These are phyloP conservation scores for Dryobates pubescens DNA, from an alignment of 2,797 vertebrate genomes.

Conservation along the genomic window DNA sequence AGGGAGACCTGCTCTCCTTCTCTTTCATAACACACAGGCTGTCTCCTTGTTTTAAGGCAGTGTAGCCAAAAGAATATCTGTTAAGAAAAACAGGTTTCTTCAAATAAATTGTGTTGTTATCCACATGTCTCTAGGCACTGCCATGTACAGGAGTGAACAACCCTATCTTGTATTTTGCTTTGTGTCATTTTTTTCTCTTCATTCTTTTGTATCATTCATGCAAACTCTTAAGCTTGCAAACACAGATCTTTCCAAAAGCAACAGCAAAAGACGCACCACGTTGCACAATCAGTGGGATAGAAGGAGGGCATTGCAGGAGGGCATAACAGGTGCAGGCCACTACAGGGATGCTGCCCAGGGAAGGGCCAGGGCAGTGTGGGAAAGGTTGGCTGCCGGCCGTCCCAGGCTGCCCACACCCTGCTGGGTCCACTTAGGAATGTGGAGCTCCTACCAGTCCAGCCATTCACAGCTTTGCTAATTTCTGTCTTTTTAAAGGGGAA, in stretches of 20 bases:
- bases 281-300: fast-evolving
- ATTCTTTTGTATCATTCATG: not conserved
- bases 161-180: not conserved
- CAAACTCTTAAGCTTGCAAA: not conserved
- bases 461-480: not conserved
- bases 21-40: not conserved
- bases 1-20: not conserved
- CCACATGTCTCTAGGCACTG: not conserved
- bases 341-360: not conserved
- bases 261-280: fast-evolving
- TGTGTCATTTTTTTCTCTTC: not conserved
- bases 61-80: not conserved
- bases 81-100: not conserved
- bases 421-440: not conserved
- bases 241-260: not conserved
- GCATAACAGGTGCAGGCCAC: fast-evolving
- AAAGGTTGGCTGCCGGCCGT: not conserved
- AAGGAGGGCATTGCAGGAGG: not conserved
- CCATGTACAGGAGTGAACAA: not conserved
- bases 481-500: not conserved
- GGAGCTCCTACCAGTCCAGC: not conserved
- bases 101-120: not conserved
- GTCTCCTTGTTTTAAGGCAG: not conserved
- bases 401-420: not conserved
- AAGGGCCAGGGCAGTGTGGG: not conserved